Evolutionary conservation across 2,888 invertebrate species (phyloP), one percentile per base, ranked within the genome.

Genomic region (Monoplex corrugatus): DNA sequence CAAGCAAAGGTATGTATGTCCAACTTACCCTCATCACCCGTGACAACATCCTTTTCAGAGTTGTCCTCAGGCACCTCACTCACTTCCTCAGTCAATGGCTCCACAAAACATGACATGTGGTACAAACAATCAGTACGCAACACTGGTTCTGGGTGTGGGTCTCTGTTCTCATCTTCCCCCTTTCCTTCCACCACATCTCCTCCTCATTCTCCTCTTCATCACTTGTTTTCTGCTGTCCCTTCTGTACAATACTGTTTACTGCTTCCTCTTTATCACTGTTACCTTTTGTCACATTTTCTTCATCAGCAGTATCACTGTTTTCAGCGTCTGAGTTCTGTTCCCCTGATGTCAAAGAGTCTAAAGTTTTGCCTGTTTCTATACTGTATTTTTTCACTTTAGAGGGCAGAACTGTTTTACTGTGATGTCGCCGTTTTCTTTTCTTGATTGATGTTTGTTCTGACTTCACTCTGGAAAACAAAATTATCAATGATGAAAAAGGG

Each of bases 101-200:
- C 86, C 68, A 87, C 87, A 68, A 75, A 86, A 38, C 90, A 93
- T 2, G 93, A 92, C 75, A 94, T 93, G 90, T 92, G 92, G 91
- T 94, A 94, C 86, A 92, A 88, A 89, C 92, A 92, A 72, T 93
- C 94, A 35, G 94, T 94, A 84, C 92, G 91, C 87, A 94, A 91
- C 83, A 92, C 91, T 57, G 91, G 90, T 32, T 50, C 63, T 13
- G 88, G 88, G 23, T 83, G 45, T 13, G 88, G 88, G 83, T 88
- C 88, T 23, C 23, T 43, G 57, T 35, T 40, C 43, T 88, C 88
- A 23, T 38, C 28, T 16, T 80, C 80, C n/a, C n/a, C 50, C 35
- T 80, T 87, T 28, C 87, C 87, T 28, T 75, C 89, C 68, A 86
- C 88, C 35, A 88, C 89, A 63, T 85, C 87, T 50, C 87, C 8